Percentiles rank a stretch among this genome's conserved stretches.
These are phyloP conservation scores for Marronus borbonicus DNA, from an alignment of 2,888 invertebrate genomes.

Conservation along the genomic window DNA sequence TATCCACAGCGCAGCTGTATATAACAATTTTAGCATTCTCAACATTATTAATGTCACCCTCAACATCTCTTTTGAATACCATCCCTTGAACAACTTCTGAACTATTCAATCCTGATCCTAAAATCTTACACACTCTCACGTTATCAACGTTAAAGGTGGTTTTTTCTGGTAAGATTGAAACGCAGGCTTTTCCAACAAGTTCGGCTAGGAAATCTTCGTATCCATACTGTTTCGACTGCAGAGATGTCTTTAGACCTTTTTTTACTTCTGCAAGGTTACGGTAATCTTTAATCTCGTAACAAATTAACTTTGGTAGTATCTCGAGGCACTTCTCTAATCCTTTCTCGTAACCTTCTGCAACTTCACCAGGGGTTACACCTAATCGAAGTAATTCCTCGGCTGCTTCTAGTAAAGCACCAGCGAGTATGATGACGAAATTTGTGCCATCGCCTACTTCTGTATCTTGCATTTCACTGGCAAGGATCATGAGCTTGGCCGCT, in stretches of 20 bases:
- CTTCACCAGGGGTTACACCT: constrained; percentile 97
- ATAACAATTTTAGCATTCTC: constrained; percentile 91
- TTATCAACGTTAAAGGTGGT: constrained; percentile 98
- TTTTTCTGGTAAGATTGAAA: constrained; percentile 88
- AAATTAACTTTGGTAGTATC: constrained; percentile 87
- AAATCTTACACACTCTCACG: constrained; percentile 93
- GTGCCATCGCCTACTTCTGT: constrained; percentile 96
- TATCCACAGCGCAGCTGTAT: constrained; percentile 96
- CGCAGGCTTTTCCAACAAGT: constrained; percentile 90
- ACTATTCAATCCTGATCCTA: constrained; percentile 86
- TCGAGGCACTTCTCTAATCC: constrained; percentile 92
- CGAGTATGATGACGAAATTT: constrained; percentile 96
- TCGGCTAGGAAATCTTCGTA: constrained; percentile 94
- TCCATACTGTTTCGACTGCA: constrained; percentile 99
- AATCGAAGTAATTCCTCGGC: constrained; percentile 94
- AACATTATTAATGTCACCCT: constrained; percentile 88
- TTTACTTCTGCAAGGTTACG: constrained; percentile 80
- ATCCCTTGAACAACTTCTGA: constrained; percentile 94
- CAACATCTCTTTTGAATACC: constrained; percentile 97
- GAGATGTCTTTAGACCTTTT: constrained; percentile 83
- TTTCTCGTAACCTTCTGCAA: constrained; percentile 94
- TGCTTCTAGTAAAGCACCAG: constrained; percentile 90
- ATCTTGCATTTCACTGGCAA: constrained; percentile 99
- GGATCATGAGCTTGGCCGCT: constrained; percentile 95
- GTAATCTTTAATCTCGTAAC: constrained; percentile 82